phyloP scores from a whole-genome alignment of 2,113 vertebrate species.

The Scomber japonicus region DNA sequence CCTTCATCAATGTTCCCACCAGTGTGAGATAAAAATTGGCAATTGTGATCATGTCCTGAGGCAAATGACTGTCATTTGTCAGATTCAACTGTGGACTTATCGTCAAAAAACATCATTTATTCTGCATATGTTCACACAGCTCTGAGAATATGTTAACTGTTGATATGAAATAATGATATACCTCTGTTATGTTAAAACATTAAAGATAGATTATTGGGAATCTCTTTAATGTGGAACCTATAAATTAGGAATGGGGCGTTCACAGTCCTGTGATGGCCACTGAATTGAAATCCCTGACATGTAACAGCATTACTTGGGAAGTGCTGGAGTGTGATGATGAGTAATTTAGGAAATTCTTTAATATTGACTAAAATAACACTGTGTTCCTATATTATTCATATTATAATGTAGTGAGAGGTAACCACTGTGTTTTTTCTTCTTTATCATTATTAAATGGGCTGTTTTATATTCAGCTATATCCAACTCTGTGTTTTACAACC shows the following conservation, averaged over 20 bases:
- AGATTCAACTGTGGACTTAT: slow-evolving; percentile 22
- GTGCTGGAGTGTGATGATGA: not conserved
- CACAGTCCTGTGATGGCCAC: not conserved
- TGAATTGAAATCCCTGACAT: slow-evolving; percentile 33
- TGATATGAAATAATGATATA: slow-evolving; percentile 11
- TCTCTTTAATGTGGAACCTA: not conserved
- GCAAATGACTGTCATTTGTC: slow-evolving; percentile 57
- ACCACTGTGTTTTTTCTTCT: not conserved
- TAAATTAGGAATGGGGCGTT: not conserved
- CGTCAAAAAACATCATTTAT: slow-evolving; percentile 29
- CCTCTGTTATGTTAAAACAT: not conserved
- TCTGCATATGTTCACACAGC: slow-evolving; percentile 29
- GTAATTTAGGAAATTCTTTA: not conserved
- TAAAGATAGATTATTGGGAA: slow-evolving; percentile 12
- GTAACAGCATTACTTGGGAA: not conserved
- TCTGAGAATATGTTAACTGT: not conserved
- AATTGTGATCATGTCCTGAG: slow-evolving; percentile 49
- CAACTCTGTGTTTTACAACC: slow-evolving; percentile 31
- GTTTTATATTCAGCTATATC: slow-evolving; percentile 18
- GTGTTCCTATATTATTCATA: not conserved
- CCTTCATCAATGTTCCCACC: slow-evolving; percentile 23
- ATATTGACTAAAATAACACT: slow-evolving; percentile 24
- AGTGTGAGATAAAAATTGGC: slow-evolving; percentile 27
- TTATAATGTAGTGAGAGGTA: not conserved
- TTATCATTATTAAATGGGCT: not conserved